Percentiles rank a stretch among this genome's conserved stretches.
Conservation (phyloP, 2,888 invertebrate genomes). For the Spodoptera exigua region DNA sequence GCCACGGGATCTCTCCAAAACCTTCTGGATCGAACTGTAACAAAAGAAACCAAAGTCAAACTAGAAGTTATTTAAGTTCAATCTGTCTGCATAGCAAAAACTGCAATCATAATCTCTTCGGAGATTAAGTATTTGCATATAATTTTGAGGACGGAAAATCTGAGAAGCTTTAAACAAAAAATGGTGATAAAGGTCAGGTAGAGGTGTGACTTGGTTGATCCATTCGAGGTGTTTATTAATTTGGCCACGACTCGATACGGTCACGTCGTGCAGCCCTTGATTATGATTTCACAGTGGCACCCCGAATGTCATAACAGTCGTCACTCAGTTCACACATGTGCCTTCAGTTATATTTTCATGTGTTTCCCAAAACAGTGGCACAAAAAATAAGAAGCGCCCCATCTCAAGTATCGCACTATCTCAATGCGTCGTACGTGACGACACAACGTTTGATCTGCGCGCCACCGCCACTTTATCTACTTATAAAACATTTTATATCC, state of each 20-base stretch:
- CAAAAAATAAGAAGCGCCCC: slow-evolving; percentile 83
- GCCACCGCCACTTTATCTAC: slow-evolving; percentile 80
- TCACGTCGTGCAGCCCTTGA: slow-evolving; percentile 70
- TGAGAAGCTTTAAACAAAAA: not conserved
- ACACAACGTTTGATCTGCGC: slow-evolving; percentile 77
- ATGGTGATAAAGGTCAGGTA: slow-evolving; percentile 10
- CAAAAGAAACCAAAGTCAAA: slow-evolving; percentile 35
- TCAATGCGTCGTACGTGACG: slow-evolving; percentile 83
- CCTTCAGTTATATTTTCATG: slow-evolving; percentile 73
- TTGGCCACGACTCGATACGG: slow-evolving; percentile 56
- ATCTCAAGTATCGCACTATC: slow-evolving; percentile 78
- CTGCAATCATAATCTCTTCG: not conserved
- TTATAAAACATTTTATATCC: slow-evolving; percentile 78
- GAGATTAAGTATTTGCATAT: slow-evolving; percentile 4
- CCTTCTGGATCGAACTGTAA: slow-evolving; percentile 97
- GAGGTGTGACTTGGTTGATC: slow-evolving; percentile 27
- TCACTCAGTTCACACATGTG: slow-evolving; percentile 76
- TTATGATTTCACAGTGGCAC: slow-evolving; percentile 75
- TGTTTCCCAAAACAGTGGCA: slow-evolving; percentile 79
- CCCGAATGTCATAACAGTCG: slow-evolving; percentile 74
- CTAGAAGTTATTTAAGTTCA: not conserved
- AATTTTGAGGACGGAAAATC: too few relatives aligned
- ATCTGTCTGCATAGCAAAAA: not conserved
- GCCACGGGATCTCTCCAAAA: slow-evolving; percentile 97
- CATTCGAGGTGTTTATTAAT: slow-evolving; percentile 27